Conservation (phyloP, 2,797 vertebrate genomes). For the Danio albolineatus region DNA sequence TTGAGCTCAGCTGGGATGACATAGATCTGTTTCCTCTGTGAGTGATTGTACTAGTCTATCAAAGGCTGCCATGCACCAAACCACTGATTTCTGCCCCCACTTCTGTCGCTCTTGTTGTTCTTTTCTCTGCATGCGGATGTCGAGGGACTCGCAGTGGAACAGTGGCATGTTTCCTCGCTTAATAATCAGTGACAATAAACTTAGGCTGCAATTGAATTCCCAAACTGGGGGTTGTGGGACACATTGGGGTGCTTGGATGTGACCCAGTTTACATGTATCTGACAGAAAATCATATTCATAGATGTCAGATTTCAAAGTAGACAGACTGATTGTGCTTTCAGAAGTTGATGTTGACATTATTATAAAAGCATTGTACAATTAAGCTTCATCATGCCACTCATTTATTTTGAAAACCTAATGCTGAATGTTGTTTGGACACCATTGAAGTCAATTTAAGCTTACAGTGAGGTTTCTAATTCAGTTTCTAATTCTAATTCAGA, state of each 20-base stretch:
- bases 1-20: slow-evolving; percentile 68
- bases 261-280: slow-evolving; percentile 39
- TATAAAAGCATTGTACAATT: no score
- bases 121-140: slow-evolving; percentile 11
- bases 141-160: slow-evolving; percentile 27
- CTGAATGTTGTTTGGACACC: no score
- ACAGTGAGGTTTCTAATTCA: no score
- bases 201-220: slow-evolving; percentile 43
- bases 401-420: no score
- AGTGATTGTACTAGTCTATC: slow-evolving; percentile 42
- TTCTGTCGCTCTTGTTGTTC: slow-evolving; percentile 29
- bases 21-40: slow-evolving; percentile 48
- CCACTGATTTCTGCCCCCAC: slow-evolving; percentile 44
- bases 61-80: slow-evolving; percentile 44
- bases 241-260: slow-evolving; percentile 38
- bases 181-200: slow-evolving; percentile 49
- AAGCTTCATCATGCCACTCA: no score
- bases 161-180: slow-evolving; percentile 35
- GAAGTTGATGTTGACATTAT: not conserved
- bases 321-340: not conserved
- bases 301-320: not conserved
- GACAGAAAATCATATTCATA: not conserved
- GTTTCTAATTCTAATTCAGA: no score
- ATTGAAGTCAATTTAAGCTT: no score
- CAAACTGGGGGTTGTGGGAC: not conserved